Evolutionary conservation across 2,888 invertebrate genomes (phyloP), one percentile per base, ranked within the genome.

Genomic region (Pristionchus exspectatus): DNA sequence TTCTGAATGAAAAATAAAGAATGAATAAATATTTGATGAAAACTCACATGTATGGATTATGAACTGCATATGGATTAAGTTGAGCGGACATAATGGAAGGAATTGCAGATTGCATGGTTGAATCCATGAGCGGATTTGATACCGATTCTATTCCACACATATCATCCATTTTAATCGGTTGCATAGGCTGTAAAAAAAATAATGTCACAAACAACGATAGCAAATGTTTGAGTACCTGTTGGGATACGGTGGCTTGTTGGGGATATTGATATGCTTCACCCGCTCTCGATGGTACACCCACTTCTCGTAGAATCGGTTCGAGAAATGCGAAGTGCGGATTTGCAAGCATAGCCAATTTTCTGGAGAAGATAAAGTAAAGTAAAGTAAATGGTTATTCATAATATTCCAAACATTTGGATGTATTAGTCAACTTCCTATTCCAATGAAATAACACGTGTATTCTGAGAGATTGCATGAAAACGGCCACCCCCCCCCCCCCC

Each of bases 281-380:
- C 16, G 84, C 84, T 66, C 66, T 38, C 16, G 66, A 21, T 5
- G 86, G 86, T 18, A 66, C 50, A 10, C 50, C 72, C 18, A 88
- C 88, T 54, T 94, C 94, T 86, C 92, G 91, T 81, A 94, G 89
- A 18, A 94, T 83, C 0, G 91, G 86, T 74, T 94, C 94, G 83
- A 94, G 90, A 88, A 94, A 94, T 7, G 90, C 33, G 87, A 94
- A 94, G 89, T 94, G 93, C 1, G 93, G 94, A 86, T 90, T 93
- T 56, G 90, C 90, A 24, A 92, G 89, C 69, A 94, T 91, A 5
- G 94, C 94, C 89, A 92, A 90, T 77, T 93, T 93, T 90, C 94
- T 94, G 83, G 86, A 94, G 91, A 50, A n/a, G n/a, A n/a, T n/a
- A n/a, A n/a, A n/a, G n/a, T n/a, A n/a, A n/a, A n/a, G n/a, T n/a